These are phyloP conservation scores for Phrynocephalus guinanensis DNA, from an alignment of 2,797 vertebrate species.

Conservation along the genomic window DNA sequence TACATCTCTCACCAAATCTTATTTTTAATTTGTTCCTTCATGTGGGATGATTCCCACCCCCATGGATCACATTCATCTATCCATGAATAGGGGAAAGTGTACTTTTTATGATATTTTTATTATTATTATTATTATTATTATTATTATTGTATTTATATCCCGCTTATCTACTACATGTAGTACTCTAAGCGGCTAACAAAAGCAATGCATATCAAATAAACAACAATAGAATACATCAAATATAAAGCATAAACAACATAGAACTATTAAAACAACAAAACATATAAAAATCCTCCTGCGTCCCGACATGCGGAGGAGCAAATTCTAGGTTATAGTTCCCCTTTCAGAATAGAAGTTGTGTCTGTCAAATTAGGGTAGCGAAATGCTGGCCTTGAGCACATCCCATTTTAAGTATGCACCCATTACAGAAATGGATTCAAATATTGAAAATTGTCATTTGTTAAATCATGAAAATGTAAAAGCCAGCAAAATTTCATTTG, in stretches of 20 bases:
- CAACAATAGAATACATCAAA: too few relatives aligned
- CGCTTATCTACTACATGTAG: too few relatives aligned
- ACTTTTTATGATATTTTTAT: not conserved
- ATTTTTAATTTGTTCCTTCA: not conserved
- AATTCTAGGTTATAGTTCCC: too few relatives aligned
- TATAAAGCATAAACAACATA: too few relatives aligned
- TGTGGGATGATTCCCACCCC: not conserved
- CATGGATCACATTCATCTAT: not conserved
- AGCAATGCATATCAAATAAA: too few relatives aligned
- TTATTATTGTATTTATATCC: too few relatives aligned
- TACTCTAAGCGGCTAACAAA: too few relatives aligned
- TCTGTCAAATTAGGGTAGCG: not conserved
- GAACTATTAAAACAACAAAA: too few relatives aligned
- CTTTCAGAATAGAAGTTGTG: not conserved
- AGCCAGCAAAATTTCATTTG: not conserved
- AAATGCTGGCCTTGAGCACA: not conserved
- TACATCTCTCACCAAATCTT: not conserved
- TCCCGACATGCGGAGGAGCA: too few relatives aligned
- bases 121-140: too few relatives aligned
- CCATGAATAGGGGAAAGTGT: not conserved
- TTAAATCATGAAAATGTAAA: not conserved
- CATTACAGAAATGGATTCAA: too few relatives aligned
- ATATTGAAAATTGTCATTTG: not conserved
- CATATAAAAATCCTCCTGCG: too few relatives aligned
- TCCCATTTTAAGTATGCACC: slow-evolving; percentile 6